phyloP scores from a whole-genome alignment of 37 sponge, comb jelly and placozoan genomes.

The Agelas oroides region DNA sequence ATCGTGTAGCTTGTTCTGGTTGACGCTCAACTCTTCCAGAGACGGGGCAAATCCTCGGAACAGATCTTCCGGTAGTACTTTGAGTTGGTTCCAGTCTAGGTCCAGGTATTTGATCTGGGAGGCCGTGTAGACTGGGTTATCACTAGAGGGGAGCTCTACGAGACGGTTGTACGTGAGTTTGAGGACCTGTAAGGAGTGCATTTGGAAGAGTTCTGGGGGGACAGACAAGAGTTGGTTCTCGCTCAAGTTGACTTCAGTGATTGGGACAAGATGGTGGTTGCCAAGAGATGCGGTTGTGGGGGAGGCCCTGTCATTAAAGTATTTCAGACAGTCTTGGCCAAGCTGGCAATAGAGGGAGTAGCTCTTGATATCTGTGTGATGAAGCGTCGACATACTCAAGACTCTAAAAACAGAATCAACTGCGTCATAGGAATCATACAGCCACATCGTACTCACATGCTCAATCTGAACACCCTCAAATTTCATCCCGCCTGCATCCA shows the following conservation, averaged over 20 bases:
- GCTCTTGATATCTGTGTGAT: background rate
- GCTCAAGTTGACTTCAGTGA: constrained; percentile 59
- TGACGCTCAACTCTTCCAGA: constrained; percentile 57
- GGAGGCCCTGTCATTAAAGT: constrained; percentile 11
- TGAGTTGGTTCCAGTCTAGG: constrained; percentile 57
- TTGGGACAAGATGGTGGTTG: background rate
- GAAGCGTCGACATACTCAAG: background rate
- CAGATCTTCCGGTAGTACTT: constrained; percentile 58
- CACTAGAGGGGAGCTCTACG: constrained; percentile 40
- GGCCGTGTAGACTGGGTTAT: constrained; percentile 38
- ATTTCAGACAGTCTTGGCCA: constrained; percentile 39
- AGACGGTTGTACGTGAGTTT: constrained; percentile 61
- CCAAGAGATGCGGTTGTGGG: background rate
- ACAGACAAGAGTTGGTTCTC: constrained; percentile 51
- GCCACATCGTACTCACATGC: constrained; percentile 23
- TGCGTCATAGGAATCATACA: constrained; percentile 31
- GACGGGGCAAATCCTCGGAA: constrained; percentile 19
- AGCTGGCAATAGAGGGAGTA: constrained; percentile 9
- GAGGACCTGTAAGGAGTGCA: constrained; percentile 33
- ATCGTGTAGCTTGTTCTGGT: constrained; percentile 39
- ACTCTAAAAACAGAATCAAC: constrained; percentile 26
- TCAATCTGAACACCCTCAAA: constrained; percentile 58
- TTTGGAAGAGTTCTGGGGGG: constrained; percentile 67
- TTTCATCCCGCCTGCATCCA: constrained; percentile 25
- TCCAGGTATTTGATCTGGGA: constrained; percentile 15